Percentiles rank a stretch among this genome's conserved stretches.
Evolutionary conservation across 2,888 invertebrate species (phyloP).

Genomic region (Ennomos erosarius): DNA sequence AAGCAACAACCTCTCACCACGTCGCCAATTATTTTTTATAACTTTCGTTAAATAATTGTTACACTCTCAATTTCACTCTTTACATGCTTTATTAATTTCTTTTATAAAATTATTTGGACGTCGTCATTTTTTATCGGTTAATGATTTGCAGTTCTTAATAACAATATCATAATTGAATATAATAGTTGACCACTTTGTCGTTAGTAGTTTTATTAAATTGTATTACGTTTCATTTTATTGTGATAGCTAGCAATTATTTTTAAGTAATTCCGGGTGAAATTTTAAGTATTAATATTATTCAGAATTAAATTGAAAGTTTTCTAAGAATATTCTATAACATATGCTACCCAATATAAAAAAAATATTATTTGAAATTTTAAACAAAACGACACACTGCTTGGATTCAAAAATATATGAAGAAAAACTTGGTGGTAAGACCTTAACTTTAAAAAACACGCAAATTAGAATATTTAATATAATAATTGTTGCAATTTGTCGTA

Average conservation of each 20-base stretch:
- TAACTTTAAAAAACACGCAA: too few species aligned
- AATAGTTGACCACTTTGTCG: slow-evolving; percentile 33
- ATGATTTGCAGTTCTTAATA: slow-evolving; percentile 21
- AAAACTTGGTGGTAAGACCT: too few species aligned
- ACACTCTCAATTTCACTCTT: slow-evolving; percentile 38
- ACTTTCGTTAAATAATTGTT: slow-evolving; percentile 33
- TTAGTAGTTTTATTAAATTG: slow-evolving; percentile 14
- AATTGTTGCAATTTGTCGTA: too few species aligned
- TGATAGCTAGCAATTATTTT: slow-evolving; percentile 7
- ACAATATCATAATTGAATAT: slow-evolving; percentile 18
- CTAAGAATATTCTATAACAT: too few species aligned
- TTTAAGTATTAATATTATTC: slow-evolving; percentile 8
- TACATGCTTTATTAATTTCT: slow-evolving; percentile 48
- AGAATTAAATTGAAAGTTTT: slow-evolving; percentile 8
- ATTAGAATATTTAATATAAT: too few species aligned
- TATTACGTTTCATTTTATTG: slow-evolving; percentile 20
- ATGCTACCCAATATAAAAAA: too few species aligned
- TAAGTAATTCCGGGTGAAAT: slow-evolving; percentile 17
- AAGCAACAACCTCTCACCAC: slow-evolving; percentile 16
- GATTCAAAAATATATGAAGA: too few species aligned
- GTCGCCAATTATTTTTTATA: slow-evolving; percentile 32
- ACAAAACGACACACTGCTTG: too few species aligned
- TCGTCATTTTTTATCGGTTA: slow-evolving; percentile 34
- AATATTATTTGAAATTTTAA: too few species aligned
- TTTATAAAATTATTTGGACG: slow-evolving; percentile 49